phyloP scores from a whole-genome alignment of 2,888 invertebrate species.

The Drosophila kambysellisi region DNA sequence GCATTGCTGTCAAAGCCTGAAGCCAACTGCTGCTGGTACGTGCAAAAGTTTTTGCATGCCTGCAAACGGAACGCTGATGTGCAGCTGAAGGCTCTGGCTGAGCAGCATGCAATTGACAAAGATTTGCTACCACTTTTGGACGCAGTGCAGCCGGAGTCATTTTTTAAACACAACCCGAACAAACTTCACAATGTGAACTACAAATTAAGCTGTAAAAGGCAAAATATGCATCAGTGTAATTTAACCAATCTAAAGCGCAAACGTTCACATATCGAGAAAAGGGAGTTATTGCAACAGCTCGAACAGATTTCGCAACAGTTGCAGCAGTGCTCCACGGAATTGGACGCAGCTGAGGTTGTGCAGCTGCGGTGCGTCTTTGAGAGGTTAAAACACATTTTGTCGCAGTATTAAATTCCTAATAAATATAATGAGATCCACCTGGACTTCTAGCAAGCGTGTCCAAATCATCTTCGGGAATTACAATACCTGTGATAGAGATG shows the following conservation, averaged over 20 bases:
- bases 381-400: slow-evolving; percentile 32
- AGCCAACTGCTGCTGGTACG: slow-evolving; percentile 43
- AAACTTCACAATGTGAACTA: not conserved
- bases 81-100: slow-evolving; percentile 34
- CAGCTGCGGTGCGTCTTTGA: slow-evolving; percentile 21
- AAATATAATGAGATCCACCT: not conserved
- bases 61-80: slow-evolving; percentile 35
- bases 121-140: slow-evolving; percentile 31
- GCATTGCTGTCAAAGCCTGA: not conserved
- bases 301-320: slow-evolving; percentile 23
- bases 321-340: not conserved
- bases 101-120: not conserved
- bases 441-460: not conserved
- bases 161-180: not conserved
- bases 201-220: slow-evolving; percentile 12
- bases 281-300: slow-evolving; percentile 36
- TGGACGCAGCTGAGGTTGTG: slow-evolving; percentile 31
- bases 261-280: slow-evolving; percentile 15
- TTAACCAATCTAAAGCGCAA: slow-evolving; percentile 45
- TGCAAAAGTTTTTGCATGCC: slow-evolving; percentile 45
- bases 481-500: slow-evolving; percentile 31
- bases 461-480: slow-evolving; percentile 15
- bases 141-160: not conserved
- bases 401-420: not conserved
- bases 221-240: slow-evolving; percentile 34